Conservation (phyloP, 2,888 invertebrate genomes). For the Ganaspis brasiliensis region DNA sequence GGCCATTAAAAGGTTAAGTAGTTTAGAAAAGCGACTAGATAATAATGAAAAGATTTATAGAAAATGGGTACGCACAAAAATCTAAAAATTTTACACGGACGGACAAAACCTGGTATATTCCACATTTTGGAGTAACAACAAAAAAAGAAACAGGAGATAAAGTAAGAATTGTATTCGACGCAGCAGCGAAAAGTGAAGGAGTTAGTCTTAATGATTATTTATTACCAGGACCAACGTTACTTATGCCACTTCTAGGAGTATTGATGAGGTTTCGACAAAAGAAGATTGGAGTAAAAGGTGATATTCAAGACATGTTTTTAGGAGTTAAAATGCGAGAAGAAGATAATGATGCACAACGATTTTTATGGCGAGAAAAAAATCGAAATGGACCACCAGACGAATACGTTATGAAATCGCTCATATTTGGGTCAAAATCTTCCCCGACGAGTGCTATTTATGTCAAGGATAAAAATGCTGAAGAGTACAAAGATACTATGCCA, state of each 20-base stretch:
- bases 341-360: neutral
- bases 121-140: conserved; percentile 53
- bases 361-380: neutral
- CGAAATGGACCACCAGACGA: neutral
- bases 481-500: neutral
- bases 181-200: neutral
- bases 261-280: conserved; percentile 56
- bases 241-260: conserved; percentile 20
- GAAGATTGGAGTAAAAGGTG: conserved; percentile 42
- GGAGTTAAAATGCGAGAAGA: conserved; percentile 26
- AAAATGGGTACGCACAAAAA: conserved; percentile 35
- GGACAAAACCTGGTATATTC: conserved; percentile 43
- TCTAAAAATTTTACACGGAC: neutral
- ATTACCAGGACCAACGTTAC: neutral
- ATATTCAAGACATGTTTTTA: conserved; percentile 47
- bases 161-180: conserved; percentile 69
- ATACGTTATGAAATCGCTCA: conserved; percentile 33
- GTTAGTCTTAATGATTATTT: neutral
- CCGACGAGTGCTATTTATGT: conserved; percentile 36
- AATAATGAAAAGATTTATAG: conserved; percentile 41
- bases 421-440: conserved; percentile 30
- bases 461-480: conserved; percentile 37
- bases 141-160: conserved; percentile 65
- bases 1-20: neutral
- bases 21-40: conserved; percentile 43